phyloP scores from a whole-genome alignment of 2,113 vertebrate genomes.

The Porphyrio hochstetteri region DNA sequence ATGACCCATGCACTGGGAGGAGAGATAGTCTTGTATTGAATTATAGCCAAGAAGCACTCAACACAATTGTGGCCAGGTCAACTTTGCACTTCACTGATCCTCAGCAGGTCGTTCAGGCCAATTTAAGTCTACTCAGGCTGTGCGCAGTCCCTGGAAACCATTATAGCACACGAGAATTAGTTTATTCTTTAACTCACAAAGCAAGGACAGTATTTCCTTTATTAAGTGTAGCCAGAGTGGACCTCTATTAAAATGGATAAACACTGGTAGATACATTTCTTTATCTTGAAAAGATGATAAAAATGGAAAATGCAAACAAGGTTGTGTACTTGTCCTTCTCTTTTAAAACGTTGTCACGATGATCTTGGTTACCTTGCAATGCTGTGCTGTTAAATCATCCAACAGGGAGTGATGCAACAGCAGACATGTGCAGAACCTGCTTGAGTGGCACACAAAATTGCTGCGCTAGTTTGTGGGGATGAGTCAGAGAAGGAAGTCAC shows the following conservation, averaged over 20 bases:
- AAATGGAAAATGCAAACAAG: not conserved
- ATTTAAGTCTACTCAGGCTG: not conserved
- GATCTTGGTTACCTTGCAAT: slow-evolving; percentile 27
- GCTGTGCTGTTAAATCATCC: slow-evolving; percentile 46
- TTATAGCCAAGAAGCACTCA: not conserved
- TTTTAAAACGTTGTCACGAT: not conserved
- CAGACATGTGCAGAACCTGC: slow-evolving; percentile 63
- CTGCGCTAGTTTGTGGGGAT: slow-evolving; percentile 35
- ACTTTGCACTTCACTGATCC: slow-evolving; percentile 1
- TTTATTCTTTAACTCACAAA: slow-evolving; percentile 7
- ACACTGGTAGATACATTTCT: not conserved
- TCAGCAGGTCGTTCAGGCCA: not conserved
- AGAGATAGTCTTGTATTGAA: not conserved
- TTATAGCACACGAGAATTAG: not conserved
- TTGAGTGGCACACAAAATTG: slow-evolving; percentile 48
- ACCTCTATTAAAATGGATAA: not conserved
- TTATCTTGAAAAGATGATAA: not conserved
- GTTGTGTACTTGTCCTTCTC: not conserved
- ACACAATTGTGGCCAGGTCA: slow-evolving; percentile 14
- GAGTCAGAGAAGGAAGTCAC: slow-evolving; percentile 62
- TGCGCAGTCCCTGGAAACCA: not conserved
- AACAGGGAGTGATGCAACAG: slow-evolving; percentile 45
- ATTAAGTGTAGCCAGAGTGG: not conserved
- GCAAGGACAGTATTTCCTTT: not conserved
- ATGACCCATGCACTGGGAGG: not conserved